Evolutionary conservation across 2,113 vertebrate genomes (phyloP), one percentile per base, ranked within the genome.

Genomic region (Thomomys bottae): DNA sequence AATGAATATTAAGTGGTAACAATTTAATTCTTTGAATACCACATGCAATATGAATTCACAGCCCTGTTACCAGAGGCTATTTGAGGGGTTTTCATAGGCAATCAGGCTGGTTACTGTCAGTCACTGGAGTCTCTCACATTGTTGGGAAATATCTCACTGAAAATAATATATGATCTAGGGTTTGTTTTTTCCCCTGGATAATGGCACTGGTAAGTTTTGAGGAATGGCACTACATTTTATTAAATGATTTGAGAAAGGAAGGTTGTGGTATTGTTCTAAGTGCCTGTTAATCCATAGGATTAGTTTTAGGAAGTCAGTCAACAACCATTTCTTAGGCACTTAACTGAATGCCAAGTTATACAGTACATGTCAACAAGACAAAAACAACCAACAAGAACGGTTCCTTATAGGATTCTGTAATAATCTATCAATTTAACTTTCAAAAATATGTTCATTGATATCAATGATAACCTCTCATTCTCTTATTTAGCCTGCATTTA

Each of bases 1-100:
- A 92, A 75, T 93, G 96, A 94, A 94, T 96, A 94, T 90, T 95
- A 96, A 97, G 93, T 90, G 94, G 83, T 63, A 84, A 94, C 68
- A 78, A 93, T 76, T 93, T 78, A 93, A 95, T 93, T 89, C 90
- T 68, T 82, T 14, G 42, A 63, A 73, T 54, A 6, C 86, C 75
- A 86, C 64, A 23, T n/a, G 28, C 10, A 32, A 66, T 82, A 84
- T 45, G 88, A 95, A 94, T 84, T 90, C 73, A 24, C 2, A 2
- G 84, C 70, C 77, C 80, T 77, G 61, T 66, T 14, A 26, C 76
- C 21, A 42, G 67, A 24, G 86, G 49, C 54, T 63, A 42, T 61
- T 61, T 12, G 23, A 90, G 76, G 80, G 57, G 15, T 70, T 84
- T 83, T 57, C 11, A 24, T 40, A 59, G 9, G 54, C 20, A 36